Conservation (phyloP, 2,888 invertebrate genomes). For the Reticulitermes lucifugus region DNA sequence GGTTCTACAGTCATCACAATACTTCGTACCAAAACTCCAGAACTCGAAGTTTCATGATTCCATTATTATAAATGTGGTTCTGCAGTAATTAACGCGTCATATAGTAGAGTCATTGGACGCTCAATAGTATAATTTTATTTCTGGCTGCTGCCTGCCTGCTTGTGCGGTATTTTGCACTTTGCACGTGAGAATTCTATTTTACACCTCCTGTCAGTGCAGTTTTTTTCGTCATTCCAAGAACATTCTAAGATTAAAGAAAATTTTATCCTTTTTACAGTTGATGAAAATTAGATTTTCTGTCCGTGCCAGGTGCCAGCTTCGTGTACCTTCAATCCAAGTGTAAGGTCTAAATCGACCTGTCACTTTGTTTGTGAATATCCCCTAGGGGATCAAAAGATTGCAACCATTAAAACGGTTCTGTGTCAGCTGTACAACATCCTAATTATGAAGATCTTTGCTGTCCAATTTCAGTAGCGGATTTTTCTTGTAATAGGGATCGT, state of each 20-base stretch:
- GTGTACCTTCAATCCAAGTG: not conserved
- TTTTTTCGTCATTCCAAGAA: slow-evolving; percentile 9
- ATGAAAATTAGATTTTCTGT: slow-evolving; percentile 39
- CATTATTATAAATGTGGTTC: not conserved
- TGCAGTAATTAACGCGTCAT: not conserved
- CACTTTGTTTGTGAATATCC: slow-evolving; percentile 21
- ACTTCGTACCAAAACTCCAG: too few species aligned
- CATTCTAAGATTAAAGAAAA: slow-evolving; percentile 6
- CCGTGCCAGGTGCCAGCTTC: slow-evolving; percentile 26
- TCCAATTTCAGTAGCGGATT: not conserved
- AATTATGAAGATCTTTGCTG: not conserved
- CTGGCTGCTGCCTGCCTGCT: not conserved
- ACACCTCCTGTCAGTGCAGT: not conserved
- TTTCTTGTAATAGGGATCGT: not conserved
- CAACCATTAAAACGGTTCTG: not conserved
- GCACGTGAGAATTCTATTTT: slow-evolving; percentile 1
- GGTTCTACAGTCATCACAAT: too few species aligned
- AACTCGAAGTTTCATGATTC: too few species aligned
- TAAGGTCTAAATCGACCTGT: not conserved
- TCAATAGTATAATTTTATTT: not conserved
- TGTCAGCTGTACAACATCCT: not conserved
- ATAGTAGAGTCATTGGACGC: not conserved
- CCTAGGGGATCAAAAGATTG: slow-evolving; percentile 11
- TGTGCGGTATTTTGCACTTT: not conserved
- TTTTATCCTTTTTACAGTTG: slow-evolving; percentile 26